These are phyloP conservation scores for Epinephelus fuscoguttatus DNA, from an alignment of 2,113 vertebrate genomes.

Conservation along the genomic window DNA sequence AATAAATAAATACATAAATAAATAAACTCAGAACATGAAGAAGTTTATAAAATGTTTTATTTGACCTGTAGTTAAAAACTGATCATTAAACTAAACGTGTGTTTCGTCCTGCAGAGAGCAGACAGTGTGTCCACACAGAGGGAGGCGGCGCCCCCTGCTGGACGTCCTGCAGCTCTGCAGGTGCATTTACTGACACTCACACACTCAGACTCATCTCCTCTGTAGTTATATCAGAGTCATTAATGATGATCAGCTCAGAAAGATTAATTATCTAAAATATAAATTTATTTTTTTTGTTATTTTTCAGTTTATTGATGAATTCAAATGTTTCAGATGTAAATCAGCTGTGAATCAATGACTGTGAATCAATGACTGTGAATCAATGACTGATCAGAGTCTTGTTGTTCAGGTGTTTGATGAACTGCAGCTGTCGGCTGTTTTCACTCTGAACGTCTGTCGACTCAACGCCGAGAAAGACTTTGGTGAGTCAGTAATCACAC, in stretches of 20 bases:
- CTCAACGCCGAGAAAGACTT: conserved; percentile 7
- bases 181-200: conserved; percentile 40
- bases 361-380: no score
- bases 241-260: no score
- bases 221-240: no score
- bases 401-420: conserved; percentile 18
- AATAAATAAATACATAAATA: no score
- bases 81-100: not conserved
- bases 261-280: no score
- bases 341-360: no score
- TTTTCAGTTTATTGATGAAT: no score
- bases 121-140: conserved; percentile 58
- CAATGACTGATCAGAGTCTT: no score
- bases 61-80: not conserved
- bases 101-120: conserved; percentile 34
- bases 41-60: not conserved
- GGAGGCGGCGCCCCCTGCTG: conserved; percentile 79
- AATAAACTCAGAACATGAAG: not conserved
- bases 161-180: conserved; percentile 75
- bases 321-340: no score
- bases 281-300: no score
- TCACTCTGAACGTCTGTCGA: conserved; percentile 44
- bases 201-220: no score
- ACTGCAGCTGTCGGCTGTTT: conserved; percentile 2
- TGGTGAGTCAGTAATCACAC: conserved; percentile 31